Evolutionary conservation across 2,797 vertebrate genomes (phyloP).

Genomic region (Oophaga sylvatica): DNA sequence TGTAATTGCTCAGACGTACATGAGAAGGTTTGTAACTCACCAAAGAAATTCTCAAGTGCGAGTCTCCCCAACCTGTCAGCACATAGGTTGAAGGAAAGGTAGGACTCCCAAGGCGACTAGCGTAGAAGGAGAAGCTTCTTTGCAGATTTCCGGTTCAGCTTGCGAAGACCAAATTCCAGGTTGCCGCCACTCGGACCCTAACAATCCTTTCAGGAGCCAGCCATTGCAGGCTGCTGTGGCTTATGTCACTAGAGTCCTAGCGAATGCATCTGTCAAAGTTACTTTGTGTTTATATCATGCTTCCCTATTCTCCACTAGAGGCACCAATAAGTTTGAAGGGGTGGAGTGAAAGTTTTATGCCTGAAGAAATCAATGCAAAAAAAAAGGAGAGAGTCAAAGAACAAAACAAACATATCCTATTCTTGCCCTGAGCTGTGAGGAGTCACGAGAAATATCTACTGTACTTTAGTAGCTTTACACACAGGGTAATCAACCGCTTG

Average conservation of each 20-base stretch:
- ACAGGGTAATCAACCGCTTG: neutral
- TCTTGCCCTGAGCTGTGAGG: slow-evolving; percentile 62
- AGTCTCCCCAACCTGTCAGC: slow-evolving; percentile 17
- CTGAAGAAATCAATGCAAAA: slow-evolving; percentile 51
- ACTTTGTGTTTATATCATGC: slow-evolving; percentile 46
- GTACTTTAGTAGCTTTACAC: slow-evolving; percentile 38
- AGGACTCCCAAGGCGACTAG: slow-evolving; percentile 64
- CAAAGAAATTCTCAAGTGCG: neutral
- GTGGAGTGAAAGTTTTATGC: slow-evolving; percentile 66
- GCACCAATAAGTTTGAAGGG: slow-evolving; percentile 61
- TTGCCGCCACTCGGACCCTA: slow-evolving; percentile 67
- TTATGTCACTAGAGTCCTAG: neutral
- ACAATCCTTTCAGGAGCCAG: slow-evolving; percentile 55
- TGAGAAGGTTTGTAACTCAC: slow-evolving; percentile 32
- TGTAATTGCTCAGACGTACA: neutral
- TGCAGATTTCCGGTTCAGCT: slow-evolving; percentile 58
- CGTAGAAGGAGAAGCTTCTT: slow-evolving; percentile 41
- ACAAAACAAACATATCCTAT: slow-evolving; percentile 68
- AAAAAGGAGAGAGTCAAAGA: slow-evolving; percentile 45
- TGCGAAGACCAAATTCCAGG: slow-evolving; percentile 64
- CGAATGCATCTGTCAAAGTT: neutral
- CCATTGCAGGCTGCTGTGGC: neutral
- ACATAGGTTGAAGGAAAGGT: slow-evolving; percentile 53
- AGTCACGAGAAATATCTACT: slow-evolving; percentile 59
- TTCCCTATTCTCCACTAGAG: slow-evolving; percentile 20